A percentile compares a stretch with the other conserved stretches of the same genome.
Conservation (phyloP, 2,888 invertebrate genomes). For the Apeira syringaria region DNA sequence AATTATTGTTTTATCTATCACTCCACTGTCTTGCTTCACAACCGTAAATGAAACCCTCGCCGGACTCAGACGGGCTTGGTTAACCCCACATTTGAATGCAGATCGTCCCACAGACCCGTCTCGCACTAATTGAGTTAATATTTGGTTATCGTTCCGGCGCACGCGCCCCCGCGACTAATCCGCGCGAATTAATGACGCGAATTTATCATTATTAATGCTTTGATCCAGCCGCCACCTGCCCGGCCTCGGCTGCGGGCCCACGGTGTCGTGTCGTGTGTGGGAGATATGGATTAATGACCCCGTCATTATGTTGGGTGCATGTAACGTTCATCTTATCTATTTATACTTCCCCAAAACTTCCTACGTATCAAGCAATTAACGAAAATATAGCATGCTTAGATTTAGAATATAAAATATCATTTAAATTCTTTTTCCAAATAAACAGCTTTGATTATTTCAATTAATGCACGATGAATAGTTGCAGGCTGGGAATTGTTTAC, state of each 20-base stretch:
- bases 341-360: too few relatives aligned
- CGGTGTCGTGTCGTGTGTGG: slow-evolving; percentile 12
- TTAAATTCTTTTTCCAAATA: too few relatives aligned
- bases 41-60: not conserved
- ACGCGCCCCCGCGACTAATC: slow-evolving; percentile 72
- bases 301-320: slow-evolving; percentile 1
- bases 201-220: slow-evolving; percentile 82
- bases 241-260: slow-evolving; percentile 35
- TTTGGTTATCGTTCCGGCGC: slow-evolving; percentile 81
- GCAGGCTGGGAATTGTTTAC: too few relatives aligned
- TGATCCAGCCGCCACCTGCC: slow-evolving; percentile 68
- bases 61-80: slow-evolving; percentile 14
- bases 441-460: too few relatives aligned
- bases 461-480: too few relatives aligned
- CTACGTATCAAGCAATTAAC: too few relatives aligned
- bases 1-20: too few relatives aligned
- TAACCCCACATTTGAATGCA: slow-evolving; percentile 63
- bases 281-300: slow-evolving; percentile 9
- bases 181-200: slow-evolving; percentile 77
- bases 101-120: slow-evolving; percentile 43
- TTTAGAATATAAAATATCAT: too few relatives aligned
- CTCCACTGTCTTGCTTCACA: not conserved
- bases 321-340: not conserved
- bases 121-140: slow-evolving; percentile 83
- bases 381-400: too few relatives aligned